Evolutionary conservation across 2,888 invertebrate species (phyloP).

Genomic region (Amphipyra tragopoginis): DNA sequence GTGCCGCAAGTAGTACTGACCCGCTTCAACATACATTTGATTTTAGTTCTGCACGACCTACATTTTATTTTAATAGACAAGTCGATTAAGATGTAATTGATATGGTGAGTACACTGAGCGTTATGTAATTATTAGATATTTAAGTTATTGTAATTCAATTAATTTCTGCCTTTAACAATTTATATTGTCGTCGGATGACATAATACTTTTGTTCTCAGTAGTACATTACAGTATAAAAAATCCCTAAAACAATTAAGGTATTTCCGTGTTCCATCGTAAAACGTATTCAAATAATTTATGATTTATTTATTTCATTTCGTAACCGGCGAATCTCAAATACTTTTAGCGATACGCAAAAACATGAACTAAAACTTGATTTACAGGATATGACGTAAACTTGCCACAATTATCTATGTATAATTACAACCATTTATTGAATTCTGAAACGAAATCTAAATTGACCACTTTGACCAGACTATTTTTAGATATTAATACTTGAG

Average conservation of each 20-base stretch:
- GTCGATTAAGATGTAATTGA: slow-evolving; percentile 17
- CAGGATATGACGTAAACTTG: slow-evolving; percentile 22
- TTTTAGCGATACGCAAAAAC: not conserved
- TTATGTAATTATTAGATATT: no score
- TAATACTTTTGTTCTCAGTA: no score
- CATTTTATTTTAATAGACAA: slow-evolving; percentile 37
- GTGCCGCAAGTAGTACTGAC: slow-evolving; percentile 26
- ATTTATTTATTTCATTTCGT: not conserved
- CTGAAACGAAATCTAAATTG: slow-evolving; percentile 16
- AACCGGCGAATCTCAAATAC: slow-evolving; percentile 1
- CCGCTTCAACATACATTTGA: slow-evolving; percentile 24
- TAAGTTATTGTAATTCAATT: no score
- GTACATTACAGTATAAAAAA: no score
- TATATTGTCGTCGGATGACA: no score
- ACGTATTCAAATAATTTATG: no score
- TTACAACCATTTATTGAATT: not conserved
- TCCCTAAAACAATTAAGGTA: no score
- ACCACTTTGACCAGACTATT: not conserved
- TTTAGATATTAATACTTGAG: not conserved
- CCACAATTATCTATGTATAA: slow-evolving; percentile 8
- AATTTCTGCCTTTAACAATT: no score
- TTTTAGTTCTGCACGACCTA: slow-evolving; percentile 32
- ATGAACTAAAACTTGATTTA: slow-evolving; percentile 12
- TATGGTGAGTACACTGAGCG: not conserved
- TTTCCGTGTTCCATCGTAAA: no score